These are phyloP conservation scores for Pristis pectinata DNA, from an alignment of 2,797 vertebrate species.

Conservation along the genomic window DNA sequence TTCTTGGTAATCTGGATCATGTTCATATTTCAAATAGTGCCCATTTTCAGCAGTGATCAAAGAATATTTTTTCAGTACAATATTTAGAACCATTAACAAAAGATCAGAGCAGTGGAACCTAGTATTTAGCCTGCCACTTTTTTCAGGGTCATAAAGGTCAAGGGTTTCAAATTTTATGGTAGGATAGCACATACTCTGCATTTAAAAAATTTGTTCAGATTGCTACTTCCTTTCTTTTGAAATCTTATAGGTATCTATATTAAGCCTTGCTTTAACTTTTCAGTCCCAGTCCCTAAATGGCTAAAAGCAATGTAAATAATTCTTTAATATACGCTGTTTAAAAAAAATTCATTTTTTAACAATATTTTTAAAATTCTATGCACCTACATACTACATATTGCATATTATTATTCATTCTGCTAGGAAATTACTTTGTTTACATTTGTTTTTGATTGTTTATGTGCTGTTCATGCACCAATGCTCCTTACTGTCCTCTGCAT, in stretches of 20 bases:
- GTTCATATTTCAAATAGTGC: background rate
- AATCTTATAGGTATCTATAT: slow-evolving; percentile 34
- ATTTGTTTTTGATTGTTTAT: background rate
- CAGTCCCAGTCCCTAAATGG: slow-evolving; percentile 1
- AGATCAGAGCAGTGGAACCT: background rate
- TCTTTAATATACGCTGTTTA: background rate
- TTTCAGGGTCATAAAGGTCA: background rate
- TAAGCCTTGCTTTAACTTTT: slow-evolving; percentile 17
- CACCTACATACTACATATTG: background rate
- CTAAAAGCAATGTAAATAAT: background rate
- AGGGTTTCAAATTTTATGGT: slow-evolving; percentile 14
- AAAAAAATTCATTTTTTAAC: background rate
- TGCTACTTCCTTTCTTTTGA: slow-evolving; percentile 31
- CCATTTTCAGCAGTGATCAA: background rate
- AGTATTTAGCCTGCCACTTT: background rate
- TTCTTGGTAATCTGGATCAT: background rate
- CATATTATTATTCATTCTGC: background rate
- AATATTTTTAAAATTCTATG: background rate
- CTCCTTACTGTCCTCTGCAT: background rate
- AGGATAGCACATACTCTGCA: background rate
- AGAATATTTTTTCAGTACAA: background rate
- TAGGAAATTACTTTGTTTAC: background rate
- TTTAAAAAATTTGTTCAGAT: slow-evolving; percentile 22
- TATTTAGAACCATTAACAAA: background rate
- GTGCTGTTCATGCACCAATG: no score